Evolutionary conservation across 2,888 invertebrate species (phyloP), one percentile per base, ranked within the genome.

Genomic region (Choreutis nemorana): DNA sequence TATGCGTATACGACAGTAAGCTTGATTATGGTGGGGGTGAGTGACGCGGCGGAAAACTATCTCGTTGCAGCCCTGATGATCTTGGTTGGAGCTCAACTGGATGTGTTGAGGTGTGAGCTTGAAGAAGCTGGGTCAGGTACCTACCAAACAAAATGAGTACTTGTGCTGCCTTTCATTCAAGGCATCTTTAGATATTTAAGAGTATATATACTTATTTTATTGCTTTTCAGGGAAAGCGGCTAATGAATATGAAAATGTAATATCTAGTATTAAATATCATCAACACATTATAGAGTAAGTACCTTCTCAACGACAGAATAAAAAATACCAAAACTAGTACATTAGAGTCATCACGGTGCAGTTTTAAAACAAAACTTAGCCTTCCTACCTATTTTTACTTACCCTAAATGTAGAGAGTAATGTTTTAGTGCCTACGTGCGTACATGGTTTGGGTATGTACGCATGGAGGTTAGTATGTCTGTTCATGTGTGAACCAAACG

Each of bases 41-140:
- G 32, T 0, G 41, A 41, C 25, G 37, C 39, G 2, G 36, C 41
- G 3, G 37, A 29, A 11, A 41, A 41, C 29, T 41, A 35, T 15
- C 23, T 41, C 13, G 37, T 35, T 1, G 26, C 41, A 0, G 39
- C 32, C 1, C 20, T 38, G 3, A 11, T 36, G 23, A 23, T 28
- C 12, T 21, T 41, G 5, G 39, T 35, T 2, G 22, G 29, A 0
- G 30, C 32, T 1, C 39, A 41, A 9, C 32, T 36, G 7, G 33
- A 38, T 12, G 31, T 40, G 18, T 31, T 41, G 2, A 10, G 32
- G 10, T 16, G 22, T 5, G 28, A 34, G 12, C 31, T 40, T 14
- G 5, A 7, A 5, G 29, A 29, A 2, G 18, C 31, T 2, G 29
- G 30, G 2, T 2, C 3, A 10, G 18, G 8, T 18, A 6, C 8